These are phyloP conservation scores for Pyrgilauda ruficollis DNA, from an alignment of 2,113 vertebrate genomes.

Conservation along the genomic window DNA sequence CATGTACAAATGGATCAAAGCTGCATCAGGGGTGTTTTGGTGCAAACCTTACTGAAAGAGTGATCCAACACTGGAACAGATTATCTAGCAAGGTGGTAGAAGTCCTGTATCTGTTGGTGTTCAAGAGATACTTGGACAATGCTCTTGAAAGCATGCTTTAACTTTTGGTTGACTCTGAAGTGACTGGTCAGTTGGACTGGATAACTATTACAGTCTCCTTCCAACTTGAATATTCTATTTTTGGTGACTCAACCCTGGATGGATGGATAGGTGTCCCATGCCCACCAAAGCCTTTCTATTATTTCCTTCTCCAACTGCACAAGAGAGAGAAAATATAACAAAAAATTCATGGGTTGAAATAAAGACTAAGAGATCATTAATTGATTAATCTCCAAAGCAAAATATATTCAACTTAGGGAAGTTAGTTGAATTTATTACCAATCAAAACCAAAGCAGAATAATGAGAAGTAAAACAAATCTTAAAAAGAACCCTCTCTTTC, in stretches of 20 bases:
- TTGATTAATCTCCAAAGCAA: background rate
- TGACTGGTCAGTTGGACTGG: background rate
- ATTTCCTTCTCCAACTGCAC: background rate
- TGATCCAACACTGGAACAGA: background rate
- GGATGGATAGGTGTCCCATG: no score
- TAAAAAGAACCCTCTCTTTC: background rate
- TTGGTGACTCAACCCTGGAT: background rate
- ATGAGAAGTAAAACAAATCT: background rate
- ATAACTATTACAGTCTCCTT: background rate
- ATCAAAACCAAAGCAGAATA: background rate
- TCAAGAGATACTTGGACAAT: background rate
- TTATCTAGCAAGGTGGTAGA: background rate
- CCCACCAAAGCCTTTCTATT: background rate
- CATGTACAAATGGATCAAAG: fast-evolving
- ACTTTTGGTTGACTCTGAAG: background rate
- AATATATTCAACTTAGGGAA: background rate
- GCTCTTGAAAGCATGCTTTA: background rate
- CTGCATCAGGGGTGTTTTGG: background rate
- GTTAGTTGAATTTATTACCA: background rate
- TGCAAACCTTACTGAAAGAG: fast-evolving
- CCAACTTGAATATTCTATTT: background rate
- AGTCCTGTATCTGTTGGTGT: background rate
- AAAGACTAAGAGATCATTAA: background rate
- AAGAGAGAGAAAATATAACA: background rate
- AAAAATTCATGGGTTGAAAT: background rate